Base-by-base conservation (phyloP, 2,888 invertebrate genomes). In the Palloptera scutellata region DNA sequence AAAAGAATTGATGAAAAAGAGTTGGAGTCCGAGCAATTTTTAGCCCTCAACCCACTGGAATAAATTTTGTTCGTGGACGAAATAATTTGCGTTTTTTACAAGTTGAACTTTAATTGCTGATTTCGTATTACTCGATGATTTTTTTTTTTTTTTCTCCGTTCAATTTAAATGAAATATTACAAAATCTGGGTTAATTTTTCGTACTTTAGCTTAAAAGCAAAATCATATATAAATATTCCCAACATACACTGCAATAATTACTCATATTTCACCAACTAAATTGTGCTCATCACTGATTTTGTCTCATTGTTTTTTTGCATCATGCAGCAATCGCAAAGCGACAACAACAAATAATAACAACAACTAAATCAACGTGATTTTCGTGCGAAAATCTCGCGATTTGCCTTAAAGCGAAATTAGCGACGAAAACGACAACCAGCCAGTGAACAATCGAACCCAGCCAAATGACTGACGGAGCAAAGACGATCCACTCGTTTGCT, bases 381-480 rank as follows among this genome's bases (percentile, higher is more conserved):
- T 79, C 82, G 81, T 82, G 81, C 80, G 81, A 81, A 81, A 81
- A 81, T 82, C 82, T 79, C 78, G 76, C 74, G 76, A 77, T 74
- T 75, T 72, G 73, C 73, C 82, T 73, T 52, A 58, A 54, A 76
- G 81, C 77, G 70, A 77, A 73, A 73, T 75, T 75, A 74, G 66
- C 68, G 67, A 61, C 62, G 20, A 42, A 40, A 53, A 8, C 62
- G 53, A 54, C 62, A 54, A 43, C 20, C 11, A 19, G 19, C 53
- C 11, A 19, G 19, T 41, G 41, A 61, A 13, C 55, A 55, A 30
- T 70, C 69, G 70, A 73, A 66, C 69, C 66, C 68, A 68, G 66
- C 51, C 70, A 45, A 70, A 70, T 45, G 30, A 66, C 60, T 20
- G 13, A 67, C 63, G 58, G 10, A 45, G 48, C 43, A 30, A 61